Conservation (phyloP, 2,888 invertebrate species). For the Agonum fuliginosum region DNA sequence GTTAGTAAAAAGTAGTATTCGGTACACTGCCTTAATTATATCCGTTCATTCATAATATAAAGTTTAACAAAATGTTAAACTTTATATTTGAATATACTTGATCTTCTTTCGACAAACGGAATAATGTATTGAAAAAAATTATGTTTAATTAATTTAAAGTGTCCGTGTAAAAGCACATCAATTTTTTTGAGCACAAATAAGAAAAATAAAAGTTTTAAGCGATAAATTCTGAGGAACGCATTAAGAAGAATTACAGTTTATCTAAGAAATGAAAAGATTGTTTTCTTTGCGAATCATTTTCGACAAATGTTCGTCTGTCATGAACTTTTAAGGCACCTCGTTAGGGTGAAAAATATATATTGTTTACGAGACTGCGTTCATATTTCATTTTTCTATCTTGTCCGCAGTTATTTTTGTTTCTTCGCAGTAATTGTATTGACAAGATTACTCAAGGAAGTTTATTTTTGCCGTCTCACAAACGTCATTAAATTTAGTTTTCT, state of each 20-base stretch:
- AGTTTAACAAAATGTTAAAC: too few relatives aligned
- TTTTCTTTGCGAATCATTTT: conserved; percentile 44
- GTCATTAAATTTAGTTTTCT: conserved; percentile 13
- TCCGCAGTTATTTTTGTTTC: conserved; percentile 4
- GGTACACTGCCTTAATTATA: too few relatives aligned
- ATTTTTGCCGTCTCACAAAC: conserved; percentile 6
- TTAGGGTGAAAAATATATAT: conserved; percentile 34
- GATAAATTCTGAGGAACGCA: conserved; percentile 30
- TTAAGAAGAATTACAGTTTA: conserved; percentile 41
- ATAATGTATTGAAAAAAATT: too few relatives aligned
- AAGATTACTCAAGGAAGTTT: conserved; percentile 30
- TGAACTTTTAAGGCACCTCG: conserved; percentile 37
- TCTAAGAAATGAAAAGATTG: conserved; percentile 50
- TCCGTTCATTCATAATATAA: too few relatives aligned
- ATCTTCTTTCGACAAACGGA: too few relatives aligned
- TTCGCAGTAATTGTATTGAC: conserved; percentile 31
- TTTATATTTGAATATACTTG: too few relatives aligned
- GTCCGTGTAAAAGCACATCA: background rate
- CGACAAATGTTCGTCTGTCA: conserved; percentile 45
- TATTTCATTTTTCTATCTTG: conserved; percentile 26
- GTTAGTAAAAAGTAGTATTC: too few relatives aligned
- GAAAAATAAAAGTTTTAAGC: conserved; percentile 18
- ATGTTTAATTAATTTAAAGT: too few relatives aligned
- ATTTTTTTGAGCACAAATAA: conserved; percentile 4
- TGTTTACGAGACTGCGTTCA: conserved; percentile 1